phyloP scores from a whole-genome alignment of 1,140 invertebrate genomes.

The Listronotus bonariensis region DNA sequence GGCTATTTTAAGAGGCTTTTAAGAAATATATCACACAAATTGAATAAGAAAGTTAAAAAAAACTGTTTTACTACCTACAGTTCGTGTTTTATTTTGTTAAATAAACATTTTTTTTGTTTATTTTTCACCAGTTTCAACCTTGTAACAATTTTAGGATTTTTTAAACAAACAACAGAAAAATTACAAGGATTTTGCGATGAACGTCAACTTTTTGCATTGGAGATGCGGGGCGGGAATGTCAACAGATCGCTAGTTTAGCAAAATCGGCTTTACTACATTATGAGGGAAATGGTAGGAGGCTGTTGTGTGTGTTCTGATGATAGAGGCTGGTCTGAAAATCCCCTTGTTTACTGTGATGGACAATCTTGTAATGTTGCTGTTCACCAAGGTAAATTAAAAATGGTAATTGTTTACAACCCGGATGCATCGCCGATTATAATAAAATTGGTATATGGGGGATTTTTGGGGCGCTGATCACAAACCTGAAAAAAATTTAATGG shows the following conservation, averaged over 20 bases:
- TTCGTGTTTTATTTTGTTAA: not conserved
- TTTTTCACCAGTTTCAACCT: constrained; percentile 7
- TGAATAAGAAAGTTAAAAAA: too few relatives aligned
- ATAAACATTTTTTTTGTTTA: not conserved
- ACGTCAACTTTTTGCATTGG: constrained; percentile 43
- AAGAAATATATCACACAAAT: too few relatives aligned
- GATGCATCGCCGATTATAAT: too few relatives aligned
- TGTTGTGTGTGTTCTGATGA: constrained; percentile 99
- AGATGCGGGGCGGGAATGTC: constrained; percentile 48
- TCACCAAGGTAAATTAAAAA: constrained; percentile 79
- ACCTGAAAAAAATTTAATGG: too few relatives aligned
- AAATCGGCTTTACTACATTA: constrained; percentile 60
- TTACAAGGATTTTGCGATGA: constrained; percentile 33
- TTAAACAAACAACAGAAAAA: not conserved
- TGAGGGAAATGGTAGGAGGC: constrained; percentile 98
- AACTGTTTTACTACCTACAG: not conserved
- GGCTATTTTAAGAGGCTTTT: too few relatives aligned
- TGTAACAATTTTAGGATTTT: constrained; percentile 26
- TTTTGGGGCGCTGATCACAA: too few relatives aligned
- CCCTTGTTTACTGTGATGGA: constrained; percentile 98
- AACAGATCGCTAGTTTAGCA: constrained; percentile 55
- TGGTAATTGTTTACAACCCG: too few relatives aligned
- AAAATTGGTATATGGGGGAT: too few relatives aligned
- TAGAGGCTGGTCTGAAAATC: constrained; percentile 97
- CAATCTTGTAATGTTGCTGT: constrained; percentile 96